Evolutionary conservation across 2,888 invertebrate genomes (phyloP), one percentile per base, ranked within the genome.

Genomic region (Auanema freiburgensis): DNA sequence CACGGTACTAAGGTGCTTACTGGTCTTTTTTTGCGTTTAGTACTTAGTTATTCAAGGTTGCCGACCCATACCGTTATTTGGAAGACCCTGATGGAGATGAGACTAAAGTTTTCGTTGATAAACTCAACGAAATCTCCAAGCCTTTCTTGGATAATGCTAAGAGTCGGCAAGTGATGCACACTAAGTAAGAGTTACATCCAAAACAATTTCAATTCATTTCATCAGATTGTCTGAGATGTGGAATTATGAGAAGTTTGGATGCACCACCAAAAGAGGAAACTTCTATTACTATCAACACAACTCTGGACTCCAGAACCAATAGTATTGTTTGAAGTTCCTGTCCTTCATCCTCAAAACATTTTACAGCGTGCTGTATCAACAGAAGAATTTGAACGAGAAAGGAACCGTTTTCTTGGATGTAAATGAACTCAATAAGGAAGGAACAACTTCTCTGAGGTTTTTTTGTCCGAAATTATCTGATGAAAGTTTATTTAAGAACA

Each of bases 171-270:
- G 89, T 89, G 75, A 88, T 97, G 64, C 89, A 90, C 79, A 87
- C 89, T 56, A 89, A 84, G 86, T 86, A 69, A 57, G 62, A 55
- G 10, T 46, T 18, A 21, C 10, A 5, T 46, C 10, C 10, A 5
- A 46, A 46, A 46, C 43, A 43, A 43, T n/a, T 21, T 21, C 4
- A 3, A n/a, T 43, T 43, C n/a, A 43, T 43, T 43, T 43, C 43
- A 21, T 51, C 44, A 66, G 92, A 71, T 88, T 97, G 33, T 94
- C 91, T 0, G 90, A 92, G 78, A 87, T 95, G 33, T 95, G 94
- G 94, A 91, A 98, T 85, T 96, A 92, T 86, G 92, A 93, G n/a
- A 95, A 94, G 86, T 93, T 91, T 85, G 90, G 92, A 1, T 91
- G 91, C 76, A 95, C 95, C 0, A 89, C 88, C 80, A 89, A 89